Evolutionary conservation across 2,888 invertebrate genomes (phyloP).

Genomic region (Meiosimyza decipiens): DNA sequence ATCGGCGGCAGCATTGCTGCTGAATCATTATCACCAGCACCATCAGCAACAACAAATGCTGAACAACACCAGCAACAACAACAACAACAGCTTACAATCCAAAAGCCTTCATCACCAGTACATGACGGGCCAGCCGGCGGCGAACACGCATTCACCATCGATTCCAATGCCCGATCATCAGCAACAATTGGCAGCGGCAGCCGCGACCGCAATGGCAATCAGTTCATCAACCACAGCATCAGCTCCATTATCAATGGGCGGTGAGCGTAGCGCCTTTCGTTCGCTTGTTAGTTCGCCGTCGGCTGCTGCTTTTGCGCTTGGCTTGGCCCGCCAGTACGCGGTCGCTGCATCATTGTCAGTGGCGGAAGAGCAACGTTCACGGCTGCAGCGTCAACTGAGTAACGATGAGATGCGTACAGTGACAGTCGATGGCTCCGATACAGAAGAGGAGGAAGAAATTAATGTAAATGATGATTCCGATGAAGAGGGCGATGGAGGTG

Average conservation of each 20-base stretch:
- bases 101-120: slow-evolving; percentile 1
- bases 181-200: slow-evolving; percentile 48
- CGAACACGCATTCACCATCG: slow-evolving; percentile 34
- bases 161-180: slow-evolving; percentile 42
- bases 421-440: slow-evolving; percentile 61
- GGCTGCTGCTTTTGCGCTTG: slow-evolving; percentile 70
- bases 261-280: slow-evolving; percentile 90
- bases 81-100: slow-evolving; percentile 56
- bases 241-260: slow-evolving; percentile 77
- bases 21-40: slow-evolving; percentile 65
- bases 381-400: slow-evolving; percentile 41
- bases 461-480: slow-evolving; percentile 76
- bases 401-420: slow-evolving; percentile 49
- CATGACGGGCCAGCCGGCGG: background rate
- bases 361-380: slow-evolving; percentile 59
- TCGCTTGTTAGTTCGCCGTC: slow-evolving; percentile 77
- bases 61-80: slow-evolving; percentile 50
- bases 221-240: slow-evolving; percentile 57
- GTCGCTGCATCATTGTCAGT: slow-evolving; percentile 63
- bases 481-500: slow-evolving; percentile 48
- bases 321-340: slow-evolving; percentile 62
- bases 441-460: slow-evolving; percentile 81
- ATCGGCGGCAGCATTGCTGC: slow-evolving; percentile 53
- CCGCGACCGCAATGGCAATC: slow-evolving; percentile 49
- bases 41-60: slow-evolving; percentile 49